Conservation (phyloP, 37 sponge, comb jelly and placozoan species). For the Lycopodina hypogea region DNA sequence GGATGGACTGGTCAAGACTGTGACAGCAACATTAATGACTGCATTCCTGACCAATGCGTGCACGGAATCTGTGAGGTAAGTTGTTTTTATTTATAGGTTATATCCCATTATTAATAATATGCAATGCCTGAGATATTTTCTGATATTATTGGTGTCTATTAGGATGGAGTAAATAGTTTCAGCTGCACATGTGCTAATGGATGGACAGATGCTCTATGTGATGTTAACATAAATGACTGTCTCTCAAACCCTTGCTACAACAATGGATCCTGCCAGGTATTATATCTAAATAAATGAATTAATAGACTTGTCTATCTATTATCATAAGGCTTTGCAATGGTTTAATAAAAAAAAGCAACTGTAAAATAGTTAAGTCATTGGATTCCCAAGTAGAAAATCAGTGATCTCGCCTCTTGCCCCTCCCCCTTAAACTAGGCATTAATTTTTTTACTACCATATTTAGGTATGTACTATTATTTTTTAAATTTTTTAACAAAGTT, state of each 20-base stretch:
- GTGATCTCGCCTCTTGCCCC: too few species aligned
- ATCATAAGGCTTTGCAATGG: too few species aligned
- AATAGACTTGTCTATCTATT: too few species aligned
- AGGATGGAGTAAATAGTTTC: conserved; percentile 6
- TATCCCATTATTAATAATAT: neutral
- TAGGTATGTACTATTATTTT: too few species aligned
- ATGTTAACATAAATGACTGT: conserved; percentile 49
- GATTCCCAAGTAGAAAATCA: too few species aligned
- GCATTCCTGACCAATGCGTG: conserved; percentile 9
- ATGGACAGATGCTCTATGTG: conserved; percentile 40
- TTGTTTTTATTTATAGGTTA: neutral
- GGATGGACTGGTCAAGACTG: conserved; percentile 45
- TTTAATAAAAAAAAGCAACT: too few species aligned
- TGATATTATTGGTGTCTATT: conserved; percentile 1
- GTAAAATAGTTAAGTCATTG: too few species aligned
- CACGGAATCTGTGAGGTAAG: conserved; percentile 32
- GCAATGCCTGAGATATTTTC: neutral
- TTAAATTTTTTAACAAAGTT: too few species aligned
- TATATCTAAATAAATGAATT: too few species aligned
- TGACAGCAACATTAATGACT: conserved; percentile 29
- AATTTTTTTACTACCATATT: too few species aligned
- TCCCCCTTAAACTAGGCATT: too few species aligned
- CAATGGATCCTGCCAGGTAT: neutral
- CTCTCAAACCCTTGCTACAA: neutral
- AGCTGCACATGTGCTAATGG: conserved; percentile 30